Base-by-base conservation (phyloP, 2,888 invertebrate species). In the Ophonus ardosiacus region DNA sequence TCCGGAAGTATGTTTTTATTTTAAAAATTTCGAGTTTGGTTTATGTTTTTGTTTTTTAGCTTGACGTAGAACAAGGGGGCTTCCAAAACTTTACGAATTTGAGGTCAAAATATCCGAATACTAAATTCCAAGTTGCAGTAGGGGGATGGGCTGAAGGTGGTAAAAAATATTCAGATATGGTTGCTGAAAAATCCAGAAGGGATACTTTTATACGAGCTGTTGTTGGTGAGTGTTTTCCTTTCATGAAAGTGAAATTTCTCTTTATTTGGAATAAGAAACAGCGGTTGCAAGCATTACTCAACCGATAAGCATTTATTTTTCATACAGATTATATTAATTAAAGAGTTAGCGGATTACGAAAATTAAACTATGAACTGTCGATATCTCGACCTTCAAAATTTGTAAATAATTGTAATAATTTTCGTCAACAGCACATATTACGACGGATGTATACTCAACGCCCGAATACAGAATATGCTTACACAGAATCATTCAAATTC, bases 61-160 rank as follows among this genome's bases (percentile, higher is more conserved):
- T 96, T 89, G 97, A 97, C 89, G 92, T 96, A 3, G 94, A 95
- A 0, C 92, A 96, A 90, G 93, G 92, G 88, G 97, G 97, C 0
- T 97, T 96, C 91, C 92, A 92, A 76, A 96, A 96, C 89, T 98
- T 98, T 90, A 97, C 96, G 0, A 92, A 93, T 13, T 91, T 97
- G 17, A 95, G 94, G 85, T 91, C 93, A 38, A 93, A 93, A 51
- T 93, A 95, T 90, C 97, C 97, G 0, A 90, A 93, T 38, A 92
- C 97, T 7, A 97, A 97, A 90, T 94, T 96, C 63, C 93, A 94
- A 91, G 93, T 97, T 0, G 97, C 97, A 0, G 96, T 97, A 0
- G 98, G 98, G 0, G 97, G 97, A 0, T 98, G 97, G 97, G 97
- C 95, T 0, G 97, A 97, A 89, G 97, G 97, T 13, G 97, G 97